phyloP scores from a whole-genome alignment of 64 coral and sea anemone species.

The Dendrophyllia cribrosa region DNA sequence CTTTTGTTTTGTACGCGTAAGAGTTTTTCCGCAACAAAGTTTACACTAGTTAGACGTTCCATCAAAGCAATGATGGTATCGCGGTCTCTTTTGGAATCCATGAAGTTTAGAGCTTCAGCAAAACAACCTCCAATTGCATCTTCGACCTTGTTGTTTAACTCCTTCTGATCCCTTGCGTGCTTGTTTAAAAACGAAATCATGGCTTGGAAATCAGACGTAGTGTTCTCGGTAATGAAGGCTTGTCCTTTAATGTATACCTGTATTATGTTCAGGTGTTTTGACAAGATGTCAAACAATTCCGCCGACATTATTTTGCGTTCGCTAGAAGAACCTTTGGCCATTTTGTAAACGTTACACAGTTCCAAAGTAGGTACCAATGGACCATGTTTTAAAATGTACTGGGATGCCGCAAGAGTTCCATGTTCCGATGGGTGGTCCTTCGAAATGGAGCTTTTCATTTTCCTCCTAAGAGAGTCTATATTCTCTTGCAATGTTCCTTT shows the following conservation, averaged over 20 bases:
- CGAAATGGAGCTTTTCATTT: too few relatives aligned
- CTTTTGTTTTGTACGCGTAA: not conserved
- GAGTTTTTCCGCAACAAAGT: not conserved
- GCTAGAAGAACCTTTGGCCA: too few relatives aligned
- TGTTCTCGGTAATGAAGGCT: slow-evolving; percentile 11
- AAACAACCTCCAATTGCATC: slow-evolving; percentile 1
- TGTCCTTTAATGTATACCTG: slow-evolving; percentile 8
- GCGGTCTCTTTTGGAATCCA: too few relatives aligned
- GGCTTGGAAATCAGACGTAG: not conserved
- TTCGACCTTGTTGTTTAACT: not conserved
- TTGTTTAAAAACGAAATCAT: not conserved
- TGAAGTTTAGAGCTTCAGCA: not conserved
- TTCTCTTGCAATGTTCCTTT: too few relatives aligned
- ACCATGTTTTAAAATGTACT: slow-evolving; percentile 6
- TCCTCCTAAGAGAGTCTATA: too few relatives aligned
- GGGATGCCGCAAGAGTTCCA: too few relatives aligned
- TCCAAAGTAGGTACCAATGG: slow-evolving; percentile 2
- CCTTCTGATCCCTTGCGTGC: not conserved
- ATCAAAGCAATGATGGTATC: not conserved
- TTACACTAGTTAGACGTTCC: too few relatives aligned
- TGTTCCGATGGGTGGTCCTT: too few relatives aligned
- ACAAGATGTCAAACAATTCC: not conserved
- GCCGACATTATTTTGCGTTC: not conserved
- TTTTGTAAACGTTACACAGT: too few relatives aligned
- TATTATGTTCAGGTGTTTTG: slow-evolving; percentile 13